These are phyloP conservation scores for Platyscelio sp. DNA, from an alignment of 2,888 invertebrate species.

Conservation along the genomic window DNA sequence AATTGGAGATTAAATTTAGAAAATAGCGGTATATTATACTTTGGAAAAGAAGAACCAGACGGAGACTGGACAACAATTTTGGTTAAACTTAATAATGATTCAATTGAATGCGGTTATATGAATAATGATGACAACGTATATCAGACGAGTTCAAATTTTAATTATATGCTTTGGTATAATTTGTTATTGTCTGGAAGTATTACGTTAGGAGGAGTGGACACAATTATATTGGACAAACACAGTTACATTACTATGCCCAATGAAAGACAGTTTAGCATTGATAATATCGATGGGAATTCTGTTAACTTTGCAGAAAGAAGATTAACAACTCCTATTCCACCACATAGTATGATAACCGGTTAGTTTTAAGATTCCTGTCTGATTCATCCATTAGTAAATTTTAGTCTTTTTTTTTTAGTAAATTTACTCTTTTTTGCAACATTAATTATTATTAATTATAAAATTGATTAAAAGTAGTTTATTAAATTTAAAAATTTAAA, in stretches of 20 bases:
- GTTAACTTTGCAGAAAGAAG: slow-evolving; percentile 80
- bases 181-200: slow-evolving; percentile 80
- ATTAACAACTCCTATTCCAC: slow-evolving; percentile 80
- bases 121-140: slow-evolving; percentile 79
- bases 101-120: slow-evolving; percentile 79
- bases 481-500: slow-evolving; percentile 3
- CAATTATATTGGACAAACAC: slow-evolving; percentile 76
- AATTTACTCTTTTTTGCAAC: too few relatives aligned
- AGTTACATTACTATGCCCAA: slow-evolving; percentile 78
- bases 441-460: too few relatives aligned
- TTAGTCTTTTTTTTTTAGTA: too few relatives aligned
- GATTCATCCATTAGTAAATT: too few relatives aligned
- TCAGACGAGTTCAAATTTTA: slow-evolving; percentile 79
- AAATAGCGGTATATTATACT: slow-evolving; percentile 84
- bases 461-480: too few relatives aligned
- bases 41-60: slow-evolving; percentile 88
- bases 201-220: slow-evolving; percentile 81
- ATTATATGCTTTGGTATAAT: slow-evolving; percentile 82
- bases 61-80: slow-evolving; percentile 90
- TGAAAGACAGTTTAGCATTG: slow-evolving; percentile 74
- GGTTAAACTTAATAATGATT: slow-evolving; percentile 85
- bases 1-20: slow-evolving; percentile 88
- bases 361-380: too few relatives aligned
- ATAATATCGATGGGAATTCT: slow-evolving; percentile 80
- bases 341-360: slow-evolving; percentile 80